A percentile compares a stretch with the other conserved stretches of the same genome.
Evolutionary conservation across 1,140 invertebrate genomes (phyloP).

Genomic region (Homarus americanus): DNA sequence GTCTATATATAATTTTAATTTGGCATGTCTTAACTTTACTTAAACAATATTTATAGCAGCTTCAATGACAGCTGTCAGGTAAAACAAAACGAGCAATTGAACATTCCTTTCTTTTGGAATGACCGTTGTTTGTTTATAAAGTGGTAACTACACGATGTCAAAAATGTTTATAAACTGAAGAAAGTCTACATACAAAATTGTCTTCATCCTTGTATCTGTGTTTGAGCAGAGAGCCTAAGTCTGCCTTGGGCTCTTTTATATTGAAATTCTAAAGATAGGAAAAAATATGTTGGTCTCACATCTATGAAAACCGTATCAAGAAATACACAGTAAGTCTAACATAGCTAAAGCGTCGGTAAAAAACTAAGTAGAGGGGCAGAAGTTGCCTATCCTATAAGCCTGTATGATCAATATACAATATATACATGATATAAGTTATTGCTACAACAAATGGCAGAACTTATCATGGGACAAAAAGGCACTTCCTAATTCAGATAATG

Average conservation of each 20-base stretch:
- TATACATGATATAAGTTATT: conserved; percentile 67
- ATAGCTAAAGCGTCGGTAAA: conserved; percentile 68
- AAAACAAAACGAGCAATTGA: conserved; percentile 34
- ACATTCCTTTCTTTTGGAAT: conserved; percentile 56
- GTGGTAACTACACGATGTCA: conserved; percentile 52
- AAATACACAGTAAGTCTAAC: conserved; percentile 44
- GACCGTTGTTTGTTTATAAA: conserved; percentile 56
- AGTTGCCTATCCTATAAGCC: conserved; percentile 68
- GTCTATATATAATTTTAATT: conserved; percentile 61
- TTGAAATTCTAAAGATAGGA: conserved; percentile 45
- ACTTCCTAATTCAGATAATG: conserved; percentile 71
- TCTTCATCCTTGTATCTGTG: conserved; percentile 66
- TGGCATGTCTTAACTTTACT: conserved; percentile 57
- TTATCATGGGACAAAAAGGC: conserved; percentile 71
- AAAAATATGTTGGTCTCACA: conserved; percentile 56
- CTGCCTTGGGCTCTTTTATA: conserved; percentile 58
- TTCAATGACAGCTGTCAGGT: conserved; percentile 8
- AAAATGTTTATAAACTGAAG: conserved; percentile 47
- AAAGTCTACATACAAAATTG: conserved; percentile 58
- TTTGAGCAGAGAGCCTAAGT: conserved; percentile 66
- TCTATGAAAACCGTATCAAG: conserved; percentile 24
- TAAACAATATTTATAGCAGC: conserved; percentile 48
- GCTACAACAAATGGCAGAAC: conserved; percentile 69
- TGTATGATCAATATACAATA: conserved; percentile 66
- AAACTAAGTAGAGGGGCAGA: conserved; percentile 68